Evolutionary conservation across 2,888 invertebrate species (phyloP).

Genomic region (Heliothis peltigera): DNA sequence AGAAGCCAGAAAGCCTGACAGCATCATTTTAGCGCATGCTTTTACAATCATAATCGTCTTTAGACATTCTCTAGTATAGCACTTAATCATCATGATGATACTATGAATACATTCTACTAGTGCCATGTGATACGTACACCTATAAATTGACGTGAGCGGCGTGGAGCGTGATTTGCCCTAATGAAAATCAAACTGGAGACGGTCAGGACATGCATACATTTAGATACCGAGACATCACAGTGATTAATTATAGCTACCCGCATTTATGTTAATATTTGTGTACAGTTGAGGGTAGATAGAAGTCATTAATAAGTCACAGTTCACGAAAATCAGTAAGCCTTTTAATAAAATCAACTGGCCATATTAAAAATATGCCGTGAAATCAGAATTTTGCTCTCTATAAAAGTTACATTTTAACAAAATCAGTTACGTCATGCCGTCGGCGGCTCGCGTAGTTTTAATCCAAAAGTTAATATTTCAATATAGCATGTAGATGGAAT

Average conservation of each 20-base stretch:
- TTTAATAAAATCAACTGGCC: not conserved
- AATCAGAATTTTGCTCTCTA: conserved; percentile 1
- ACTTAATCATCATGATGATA: conserved; percentile 37
- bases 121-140: conserved; percentile 38
- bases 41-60: no score
- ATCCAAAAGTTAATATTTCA: conserved; percentile 81
- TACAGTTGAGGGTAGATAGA: not conserved
- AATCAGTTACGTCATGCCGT: conserved; percentile 34
- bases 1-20: no score
- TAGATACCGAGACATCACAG: conserved; percentile 50
- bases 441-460: conserved; percentile 63
- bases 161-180: conserved; percentile 59
- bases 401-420: conserved; percentile 42
- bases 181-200: conserved; percentile 66
- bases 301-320: not conserved
- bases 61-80: conserved; percentile 12
- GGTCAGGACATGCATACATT: conserved; percentile 64
- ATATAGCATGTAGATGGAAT: conserved; percentile 83
- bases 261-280: conserved; percentile 38
- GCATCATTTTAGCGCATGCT: no score
- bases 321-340: not conserved
- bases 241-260: conserved; percentile 58
- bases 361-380: conserved; percentile 12
- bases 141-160: conserved; percentile 55
- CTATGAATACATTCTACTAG: conserved; percentile 35